Evolutionary conservation across 2,113 vertebrate genomes (phyloP).

Genomic region (Oplegnathus fasciatus): DNA sequence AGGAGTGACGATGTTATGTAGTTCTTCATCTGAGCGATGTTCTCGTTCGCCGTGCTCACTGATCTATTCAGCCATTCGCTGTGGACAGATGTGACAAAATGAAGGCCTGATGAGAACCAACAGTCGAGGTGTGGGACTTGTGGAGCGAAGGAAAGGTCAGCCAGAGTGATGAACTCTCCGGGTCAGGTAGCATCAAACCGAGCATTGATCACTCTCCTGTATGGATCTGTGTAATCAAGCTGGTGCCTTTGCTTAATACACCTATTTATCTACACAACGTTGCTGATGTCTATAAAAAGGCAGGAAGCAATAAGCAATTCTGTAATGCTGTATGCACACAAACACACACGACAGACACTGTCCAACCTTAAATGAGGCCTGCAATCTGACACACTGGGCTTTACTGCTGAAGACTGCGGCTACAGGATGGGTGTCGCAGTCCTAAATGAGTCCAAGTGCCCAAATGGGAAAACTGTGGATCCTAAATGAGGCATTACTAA

Average conservation of each 20-base stretch:
- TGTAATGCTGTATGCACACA: conserved; percentile 15
- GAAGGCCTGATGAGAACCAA: conserved; percentile 53
- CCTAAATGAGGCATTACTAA: conserved; percentile 78
- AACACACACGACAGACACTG: conserved; percentile 17
- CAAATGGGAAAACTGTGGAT: conserved; percentile 69
- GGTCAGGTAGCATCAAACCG: conserved; percentile 71
- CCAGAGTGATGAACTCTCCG: conserved; percentile 78
- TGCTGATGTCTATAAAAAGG: conserved; percentile 44
- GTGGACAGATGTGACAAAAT: conserved; percentile 44
- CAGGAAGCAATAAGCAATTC: conserved; percentile 17
- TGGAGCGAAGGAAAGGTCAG: conserved; percentile 66
- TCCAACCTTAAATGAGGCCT: conserved; percentile 68
- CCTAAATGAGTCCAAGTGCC: conserved; percentile 70
- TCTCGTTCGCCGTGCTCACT: not conserved
- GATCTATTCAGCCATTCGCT: conserved; percentile 37
- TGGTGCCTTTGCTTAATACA: conserved; percentile 63
- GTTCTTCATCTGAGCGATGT: not conserved
- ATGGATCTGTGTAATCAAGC: conserved; percentile 79
- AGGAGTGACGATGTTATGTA: not conserved
- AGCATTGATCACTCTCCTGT: conserved; percentile 78
- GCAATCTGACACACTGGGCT: conserved; percentile 58
- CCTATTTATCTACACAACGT: conserved; percentile 67
- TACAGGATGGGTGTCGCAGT: conserved; percentile 58
- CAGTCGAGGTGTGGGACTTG: conserved; percentile 42
- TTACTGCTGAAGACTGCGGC: conserved; percentile 64